These are phyloP conservation scores for Tokudaia tokunoshimensis DNA, from an alignment of 2,797 vertebrate species.

Conservation along the genomic window DNA sequence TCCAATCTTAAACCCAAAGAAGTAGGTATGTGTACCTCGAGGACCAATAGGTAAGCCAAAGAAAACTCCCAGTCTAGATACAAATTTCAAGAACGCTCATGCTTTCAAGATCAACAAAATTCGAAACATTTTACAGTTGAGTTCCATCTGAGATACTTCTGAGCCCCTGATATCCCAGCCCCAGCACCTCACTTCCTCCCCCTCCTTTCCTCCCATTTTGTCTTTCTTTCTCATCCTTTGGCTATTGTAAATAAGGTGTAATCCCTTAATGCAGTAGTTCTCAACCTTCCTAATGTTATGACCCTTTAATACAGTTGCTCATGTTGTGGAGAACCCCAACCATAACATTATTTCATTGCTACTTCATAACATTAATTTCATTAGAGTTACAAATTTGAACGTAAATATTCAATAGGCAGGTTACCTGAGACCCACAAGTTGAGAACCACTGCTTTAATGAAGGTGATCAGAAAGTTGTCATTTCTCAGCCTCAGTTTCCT, in stretches of 20 bases:
- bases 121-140: neutral
- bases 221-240: neutral
- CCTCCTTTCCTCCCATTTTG: neutral
- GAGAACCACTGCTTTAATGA: neutral
- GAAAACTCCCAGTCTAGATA: neutral
- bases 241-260: neutral
- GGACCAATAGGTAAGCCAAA: neutral
- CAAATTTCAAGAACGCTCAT: neutral
- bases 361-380: neutral
- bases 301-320: neutral
- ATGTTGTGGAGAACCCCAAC: neutral
- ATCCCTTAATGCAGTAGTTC: neutral
- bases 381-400: neutral
- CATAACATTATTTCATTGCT: neutral
- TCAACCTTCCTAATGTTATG: neutral
- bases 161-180: neutral
- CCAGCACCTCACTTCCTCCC: too few relatives aligned
- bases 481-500: neutral
- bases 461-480: neutral
- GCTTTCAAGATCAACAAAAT: neutral
- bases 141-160: neutral
- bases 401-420: neutral
- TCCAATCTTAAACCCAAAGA: neutral
- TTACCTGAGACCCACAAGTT: neutral
- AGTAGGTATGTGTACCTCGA: neutral